phyloP scores from a whole-genome alignment of 2,113 vertebrate species.

The Alces alces region DNA sequence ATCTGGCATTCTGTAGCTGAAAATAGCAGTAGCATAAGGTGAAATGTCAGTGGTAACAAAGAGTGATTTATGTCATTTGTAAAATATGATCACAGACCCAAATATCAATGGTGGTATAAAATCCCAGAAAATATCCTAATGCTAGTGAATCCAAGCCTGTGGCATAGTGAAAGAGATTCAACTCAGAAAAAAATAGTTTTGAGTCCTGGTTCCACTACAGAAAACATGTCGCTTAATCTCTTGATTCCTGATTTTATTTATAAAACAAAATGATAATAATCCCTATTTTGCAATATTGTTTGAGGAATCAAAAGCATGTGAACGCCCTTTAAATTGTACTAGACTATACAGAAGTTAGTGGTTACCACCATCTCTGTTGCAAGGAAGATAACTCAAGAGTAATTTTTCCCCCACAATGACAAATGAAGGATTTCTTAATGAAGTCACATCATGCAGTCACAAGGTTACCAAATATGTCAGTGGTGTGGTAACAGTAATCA shows the following conservation, averaged over 20 bases:
- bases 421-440: not conserved
- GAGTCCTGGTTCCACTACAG: not conserved
- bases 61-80: conserved; percentile 49
- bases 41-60: conserved; percentile 57
- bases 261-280: not conserved
- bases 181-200: not conserved
- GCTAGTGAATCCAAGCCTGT: not conserved
- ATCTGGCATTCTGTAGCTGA: conserved; percentile 49
- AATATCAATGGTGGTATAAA: not conserved
- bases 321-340: not conserved
- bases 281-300: not conserved
- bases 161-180: not conserved
- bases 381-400: not conserved
- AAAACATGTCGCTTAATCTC: not conserved
- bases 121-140: not conserved
- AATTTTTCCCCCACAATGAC: not conserved
- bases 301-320: not conserved
- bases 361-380: not conserved
- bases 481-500: not conserved
- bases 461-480: not conserved
- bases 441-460: not conserved
- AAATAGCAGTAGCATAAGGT: conserved; percentile 51
- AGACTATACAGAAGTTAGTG: not conserved
- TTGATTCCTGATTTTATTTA: not conserved
- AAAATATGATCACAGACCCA: conserved; percentile 21